Base-by-base conservation (phyloP, 1,140 invertebrate species). In the Drosophila setifemur region DNA sequence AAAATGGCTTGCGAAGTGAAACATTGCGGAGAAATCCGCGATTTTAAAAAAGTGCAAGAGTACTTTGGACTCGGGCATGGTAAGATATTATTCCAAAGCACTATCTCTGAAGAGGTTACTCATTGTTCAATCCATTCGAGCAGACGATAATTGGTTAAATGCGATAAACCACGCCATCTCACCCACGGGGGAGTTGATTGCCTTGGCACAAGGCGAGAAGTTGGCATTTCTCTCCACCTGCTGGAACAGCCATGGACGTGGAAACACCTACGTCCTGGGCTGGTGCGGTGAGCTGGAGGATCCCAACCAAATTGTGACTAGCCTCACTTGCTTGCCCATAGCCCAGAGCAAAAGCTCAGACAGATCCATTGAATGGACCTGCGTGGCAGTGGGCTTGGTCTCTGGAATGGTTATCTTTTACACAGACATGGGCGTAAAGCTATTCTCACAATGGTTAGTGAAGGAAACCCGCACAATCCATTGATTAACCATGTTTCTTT, bases 391-490 rank as follows among this genome's bases (percentile, higher is more conserved):
- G 55, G 97, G 97, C 14, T 96, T 97, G 75, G 94, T 93, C 69
- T 95, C 95, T 61, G 98, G 98, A 23, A 94, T 93, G 91, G 92
- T 98, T 25, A 92, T 94, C 64, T 97, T 98, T 91, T 98, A 97
- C 88, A 97, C 96, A 6, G 97, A 98, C 92, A 94, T 93, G 77
- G 96, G 96, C 25, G 93, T 94, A 67, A 91, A 97, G 29, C 91
- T 99, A 23, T 91, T 98, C 9, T 94, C 94, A 31, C 97, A 98
- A 90, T 93, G 95, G 86, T 81, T 61, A 42, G 57, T 33, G 28
- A 2, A 0, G 1, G 19, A 11, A 3, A 5, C 0, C 3, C 2
- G 0, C 11, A 6, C 0, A 8, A 1, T 31, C 0, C n/a, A 11
- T 8, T 37, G n/a, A 1, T 45, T 33, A 26, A 16, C 0, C 0